Evolutionary conservation across 2,888 invertebrate species (phyloP).

Genomic region (Volucella zonaria): DNA sequence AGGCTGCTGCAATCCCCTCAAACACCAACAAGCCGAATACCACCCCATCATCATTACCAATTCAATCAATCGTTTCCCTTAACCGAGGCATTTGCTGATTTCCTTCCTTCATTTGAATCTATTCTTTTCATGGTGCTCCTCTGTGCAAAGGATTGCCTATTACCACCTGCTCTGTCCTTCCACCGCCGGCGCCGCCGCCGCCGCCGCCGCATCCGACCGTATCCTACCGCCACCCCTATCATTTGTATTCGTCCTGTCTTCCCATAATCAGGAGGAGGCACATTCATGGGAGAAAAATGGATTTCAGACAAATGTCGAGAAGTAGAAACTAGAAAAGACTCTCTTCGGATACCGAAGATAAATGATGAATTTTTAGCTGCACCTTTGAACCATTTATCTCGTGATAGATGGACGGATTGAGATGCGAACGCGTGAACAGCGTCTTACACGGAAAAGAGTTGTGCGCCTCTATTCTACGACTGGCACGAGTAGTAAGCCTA

Average conservation of each 20-base stretch:
- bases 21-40: constrained; percentile 3
- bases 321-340: constrained; percentile 37
- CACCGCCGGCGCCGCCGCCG: not conserved
- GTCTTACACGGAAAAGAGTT: constrained; percentile 61
- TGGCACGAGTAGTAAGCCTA: constrained; percentile 56
- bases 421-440: constrained; percentile 70
- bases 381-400: constrained; percentile 72
- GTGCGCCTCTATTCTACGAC: constrained; percentile 56
- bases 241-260: constrained; percentile 50
- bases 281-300: constrained; percentile 69
- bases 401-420: constrained; percentile 70
- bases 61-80: constrained; percentile 68
- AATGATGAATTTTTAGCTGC: constrained; percentile 73
- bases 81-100: constrained; percentile 58
- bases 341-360: constrained; percentile 61
- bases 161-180: constrained; percentile 49
- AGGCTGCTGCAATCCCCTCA: not conserved
- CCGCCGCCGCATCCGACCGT: no score
- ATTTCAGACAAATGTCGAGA: constrained; percentile 71
- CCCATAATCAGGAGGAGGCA: constrained; percentile 63
- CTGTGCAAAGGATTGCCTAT: constrained; percentile 51
- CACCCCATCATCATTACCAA: constrained; percentile 67
- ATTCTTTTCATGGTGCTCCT: constrained; percentile 52
- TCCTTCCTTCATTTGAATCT: constrained; percentile 66
- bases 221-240: not conserved